Evolutionary conservation across 2,888 invertebrate genomes (phyloP), one percentile per base, ranked within the genome.

Genomic region (Erpobdella octoculata): DNA sequence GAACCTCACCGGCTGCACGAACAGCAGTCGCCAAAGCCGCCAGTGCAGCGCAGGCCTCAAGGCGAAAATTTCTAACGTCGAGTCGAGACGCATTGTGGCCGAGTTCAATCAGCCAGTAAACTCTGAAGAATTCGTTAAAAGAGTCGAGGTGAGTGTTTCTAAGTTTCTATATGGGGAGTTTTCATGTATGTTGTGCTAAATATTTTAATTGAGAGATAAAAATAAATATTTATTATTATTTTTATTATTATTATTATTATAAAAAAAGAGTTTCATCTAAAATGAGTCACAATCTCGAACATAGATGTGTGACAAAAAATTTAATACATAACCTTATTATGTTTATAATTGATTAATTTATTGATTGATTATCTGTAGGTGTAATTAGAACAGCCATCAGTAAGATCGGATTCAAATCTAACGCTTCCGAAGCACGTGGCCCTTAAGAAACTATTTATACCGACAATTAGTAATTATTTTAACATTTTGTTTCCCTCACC

Each of bases 161-260:
- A n/a, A n/a, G n/a, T n/a, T n/a, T n/a, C n/a, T n/a, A n/a, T n/a
- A n/a, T n/a, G n/a, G n/a, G n/a, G n/a, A n/a, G n/a, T n/a, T n/a
- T n/a, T n/a, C n/a, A n/a, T n/a, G n/a, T n/a, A n/a, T n/a, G n/a
- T n/a, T n/a, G n/a, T n/a, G n/a, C n/a, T n/a, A 73, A 77, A 53
- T 80, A 78, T 73, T 84, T 93, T 75, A 87, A 91, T 76, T 89
- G 91, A 15, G 71, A 73, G 77, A 58, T 79, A 77, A 72, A 84
- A 93, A 75, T 87, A 91, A 76, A 89, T 91, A 84, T 91, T 74
- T 94, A 94, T 82, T 89, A 90, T n/a, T n/a, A n/a, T n/a, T n/a
- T n/a, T n/a, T n/a, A n/a, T n/a, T n/a, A 28, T 53, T 53, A 28
- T 53, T 53, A 53, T 53, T 53, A 21, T n/a, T 28, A n/a, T 53